These are phyloP conservation scores for Maniola jurtina DNA, from an alignment of 1,140 invertebrate species.

Conservation along the genomic window DNA sequence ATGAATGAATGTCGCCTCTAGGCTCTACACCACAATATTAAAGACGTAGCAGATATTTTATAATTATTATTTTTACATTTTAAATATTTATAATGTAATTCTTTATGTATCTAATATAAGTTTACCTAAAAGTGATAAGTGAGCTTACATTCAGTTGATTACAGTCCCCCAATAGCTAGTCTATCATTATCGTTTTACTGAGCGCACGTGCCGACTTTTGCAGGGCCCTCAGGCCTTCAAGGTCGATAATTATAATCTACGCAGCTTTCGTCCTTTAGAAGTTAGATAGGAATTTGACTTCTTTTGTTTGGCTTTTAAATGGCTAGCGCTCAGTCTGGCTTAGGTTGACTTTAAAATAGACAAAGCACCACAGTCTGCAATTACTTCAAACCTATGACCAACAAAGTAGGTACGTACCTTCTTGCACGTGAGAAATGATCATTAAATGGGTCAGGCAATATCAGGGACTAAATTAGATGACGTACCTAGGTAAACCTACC, in stretches of 20 bases:
- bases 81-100: no score
- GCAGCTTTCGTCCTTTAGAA: conserved; percentile 17
- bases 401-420: no score
- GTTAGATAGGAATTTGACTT: conserved; percentile 40
- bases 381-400: no score
- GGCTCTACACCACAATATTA: no score
- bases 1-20: no score
- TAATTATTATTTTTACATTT: no score
- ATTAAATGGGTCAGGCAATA: neutral
- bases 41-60: no score
- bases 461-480: neutral
- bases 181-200: conserved; percentile 73
- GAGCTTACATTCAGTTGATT: conserved; percentile 76
- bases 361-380: no score
- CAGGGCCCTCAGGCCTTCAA: conserved; percentile 61
- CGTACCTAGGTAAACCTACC: neutral
- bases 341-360: neutral
- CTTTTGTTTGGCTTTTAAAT: conserved; percentile 28
- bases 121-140: no score
- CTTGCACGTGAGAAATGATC: no score
- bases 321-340: neutral
- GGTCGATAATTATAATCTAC: conserved; percentile 63
- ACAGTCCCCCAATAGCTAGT: conserved; percentile 68
- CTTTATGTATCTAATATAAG: no score
- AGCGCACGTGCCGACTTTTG: conserved; percentile 63